These are phyloP conservation scores for Panthera tigris DNA, from an alignment of 2,113 vertebrate species.

Conservation along the genomic window DNA sequence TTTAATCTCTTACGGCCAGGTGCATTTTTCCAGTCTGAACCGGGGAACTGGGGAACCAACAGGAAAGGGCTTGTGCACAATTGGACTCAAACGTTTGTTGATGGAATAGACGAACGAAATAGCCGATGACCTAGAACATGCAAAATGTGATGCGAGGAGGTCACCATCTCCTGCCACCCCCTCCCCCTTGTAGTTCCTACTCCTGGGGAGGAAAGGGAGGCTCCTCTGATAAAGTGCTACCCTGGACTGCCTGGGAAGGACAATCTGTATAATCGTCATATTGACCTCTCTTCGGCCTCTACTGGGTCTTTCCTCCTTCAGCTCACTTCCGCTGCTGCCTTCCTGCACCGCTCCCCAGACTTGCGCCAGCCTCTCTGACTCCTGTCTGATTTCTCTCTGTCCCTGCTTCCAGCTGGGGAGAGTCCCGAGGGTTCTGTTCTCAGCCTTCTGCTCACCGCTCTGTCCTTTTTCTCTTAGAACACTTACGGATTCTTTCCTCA, in stretches of 20 bases:
- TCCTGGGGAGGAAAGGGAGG: not conserved
- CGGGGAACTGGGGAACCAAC: not conserved
- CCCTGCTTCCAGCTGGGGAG: not conserved
- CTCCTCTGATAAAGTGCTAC: not conserved
- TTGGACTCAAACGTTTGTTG: not conserved
- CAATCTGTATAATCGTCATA: too few relatives aligned
- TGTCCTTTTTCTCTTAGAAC: not conserved
- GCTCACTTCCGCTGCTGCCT: fast-evolving
- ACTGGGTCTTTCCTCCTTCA: not conserved
- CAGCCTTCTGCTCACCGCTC: not conserved
- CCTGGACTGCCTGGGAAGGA: not conserved
- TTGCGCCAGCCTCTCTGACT: not conserved
- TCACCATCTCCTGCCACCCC: not conserved
- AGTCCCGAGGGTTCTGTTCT: not conserved
- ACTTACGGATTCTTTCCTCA: not conserved
- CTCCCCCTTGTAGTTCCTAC: not conserved
- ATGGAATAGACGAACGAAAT: not conserved
- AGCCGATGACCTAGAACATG: too few relatives aligned
- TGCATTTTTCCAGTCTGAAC: not conserved
- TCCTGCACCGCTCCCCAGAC: not conserved
- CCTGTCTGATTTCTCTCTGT: not conserved
- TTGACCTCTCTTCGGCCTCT: not conserved
- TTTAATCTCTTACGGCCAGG: not conserved
- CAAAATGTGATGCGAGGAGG: not conserved
- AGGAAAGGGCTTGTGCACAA: not conserved